These are phyloP conservation scores for Scomberomorus guttatus DNA, from an alignment of 2,797 vertebrate genomes.

Conservation along the genomic window DNA sequence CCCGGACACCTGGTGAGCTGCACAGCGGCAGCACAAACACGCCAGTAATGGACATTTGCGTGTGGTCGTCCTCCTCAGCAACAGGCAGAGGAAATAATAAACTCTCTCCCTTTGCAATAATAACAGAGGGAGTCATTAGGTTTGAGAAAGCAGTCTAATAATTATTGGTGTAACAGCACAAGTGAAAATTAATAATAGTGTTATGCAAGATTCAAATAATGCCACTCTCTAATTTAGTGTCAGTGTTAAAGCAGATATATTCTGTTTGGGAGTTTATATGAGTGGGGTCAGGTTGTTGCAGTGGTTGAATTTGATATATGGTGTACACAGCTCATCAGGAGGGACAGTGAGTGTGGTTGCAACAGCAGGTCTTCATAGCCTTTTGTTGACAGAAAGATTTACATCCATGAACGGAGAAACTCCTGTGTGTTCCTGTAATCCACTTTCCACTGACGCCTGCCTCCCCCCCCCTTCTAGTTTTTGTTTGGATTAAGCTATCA, in stretches of 20 bases:
- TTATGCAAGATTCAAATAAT: not conserved
- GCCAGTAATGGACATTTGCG: constrained; percentile 38
- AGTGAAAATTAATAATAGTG: not conserved
- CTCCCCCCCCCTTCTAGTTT: not conserved
- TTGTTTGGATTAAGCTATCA: constrained; percentile 2
- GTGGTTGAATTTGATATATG: not conserved
- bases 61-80: constrained; percentile 36
- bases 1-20: constrained; percentile 74
- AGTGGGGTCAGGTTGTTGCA: not conserved
- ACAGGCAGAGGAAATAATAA: constrained; percentile 30
- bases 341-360: not conserved
- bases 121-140: not conserved
- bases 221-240: not conserved
- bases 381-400: constrained; percentile 57
- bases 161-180: not conserved
- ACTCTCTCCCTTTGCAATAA: constrained; percentile 9
- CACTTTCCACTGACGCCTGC: constrained; percentile 36
- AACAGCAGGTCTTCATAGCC: constrained; percentile 27
- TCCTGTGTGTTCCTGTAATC: constrained; percentile 44
- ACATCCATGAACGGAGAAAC: constrained; percentile 36
- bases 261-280: not conserved
- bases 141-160: constrained; percentile 5
- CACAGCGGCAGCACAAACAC: constrained; percentile 62
- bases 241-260: not conserved
- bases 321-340: not conserved